Evolutionary conservation across 2,888 invertebrate species (phyloP), one percentile per base, ranked within the genome.

Genomic region (Trachelus stipa): DNA sequence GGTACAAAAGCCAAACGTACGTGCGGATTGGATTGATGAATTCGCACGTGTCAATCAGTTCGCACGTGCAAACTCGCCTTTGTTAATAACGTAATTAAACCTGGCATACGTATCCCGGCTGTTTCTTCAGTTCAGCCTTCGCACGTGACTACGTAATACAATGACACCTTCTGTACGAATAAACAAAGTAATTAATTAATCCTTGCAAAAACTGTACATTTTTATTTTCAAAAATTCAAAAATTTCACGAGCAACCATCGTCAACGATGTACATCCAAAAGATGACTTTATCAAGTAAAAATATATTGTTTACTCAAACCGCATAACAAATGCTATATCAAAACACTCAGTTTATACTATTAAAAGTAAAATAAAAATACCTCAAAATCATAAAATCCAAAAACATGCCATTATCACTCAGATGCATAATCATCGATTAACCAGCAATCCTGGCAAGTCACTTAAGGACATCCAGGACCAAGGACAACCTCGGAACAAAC

Each of bases 11-110:
- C 56, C 56, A 15, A 56, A 23, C 80, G 83, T 81, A 82, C 83
- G 83, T 83, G 80, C 79, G 76, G 79, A 74, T 77, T 77, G 79
- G 79, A 75, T 75, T 78, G 79, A 80, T 82, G 77, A 83, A 82
- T 80, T 82, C 79, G 87, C 87, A 87, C 87, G 86, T 85, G 88
- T 76, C 69, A 74, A 75, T 76, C 68, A n/a, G 81, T 76, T 37
- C 34, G 81, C 88, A 88, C 88, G 87, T 88, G 88, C 86, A 81
- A 82, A 73, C 81, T 73, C 78, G 79, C 83, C 83, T 87, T 83
- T 85, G 85, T 88, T 88, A 88, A 88, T 88, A 87, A 85, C 85
- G 76, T 80, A 81, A 40, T 40, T 40, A 40, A 40, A 6, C 56
- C 56, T 0, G 23, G 23, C 56, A 6, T 56, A 23, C 56, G 56